Conservation (phyloP, 2,888 invertebrate species). For the Nymphalis polychloros region DNA sequence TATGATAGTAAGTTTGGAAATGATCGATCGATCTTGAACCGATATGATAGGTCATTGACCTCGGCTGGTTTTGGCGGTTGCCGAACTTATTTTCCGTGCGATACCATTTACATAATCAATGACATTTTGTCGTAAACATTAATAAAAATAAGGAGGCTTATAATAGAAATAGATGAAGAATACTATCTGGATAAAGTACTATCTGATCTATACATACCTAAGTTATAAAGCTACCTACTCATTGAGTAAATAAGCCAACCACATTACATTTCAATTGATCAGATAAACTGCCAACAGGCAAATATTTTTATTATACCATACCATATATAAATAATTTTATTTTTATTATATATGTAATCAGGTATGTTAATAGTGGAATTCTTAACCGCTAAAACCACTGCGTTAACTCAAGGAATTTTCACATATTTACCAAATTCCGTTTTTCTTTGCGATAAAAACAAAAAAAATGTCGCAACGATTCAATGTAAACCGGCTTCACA, state of each 20-base stretch:
- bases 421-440: not conserved
- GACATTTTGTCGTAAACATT: not conserved
- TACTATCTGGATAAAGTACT: no score
- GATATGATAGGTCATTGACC: constrained; percentile 5
- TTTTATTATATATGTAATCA: no score
- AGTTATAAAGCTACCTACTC: no score
- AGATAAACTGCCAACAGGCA: no score
- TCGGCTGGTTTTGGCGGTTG: constrained; percentile 26
- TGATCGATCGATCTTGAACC: constrained; percentile 11
- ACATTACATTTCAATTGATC: no score
- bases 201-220: not conserved
- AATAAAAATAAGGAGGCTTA: not conserved
- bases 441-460: not conserved
- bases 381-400: no score
- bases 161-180: not conserved
- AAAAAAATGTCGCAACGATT: not conserved
- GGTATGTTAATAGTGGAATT: no score
- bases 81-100: constrained; percentile 33
- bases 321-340: no score
- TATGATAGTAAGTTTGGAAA: constrained; percentile 5
- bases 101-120: constrained; percentile 7
- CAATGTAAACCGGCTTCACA: not conserved
- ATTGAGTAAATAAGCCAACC: no score
- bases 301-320: no score
- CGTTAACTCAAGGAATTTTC: no score